Evolutionary conservation across 2,888 invertebrate species (phyloP).

Genomic region (Orthosia incerta): DNA sequence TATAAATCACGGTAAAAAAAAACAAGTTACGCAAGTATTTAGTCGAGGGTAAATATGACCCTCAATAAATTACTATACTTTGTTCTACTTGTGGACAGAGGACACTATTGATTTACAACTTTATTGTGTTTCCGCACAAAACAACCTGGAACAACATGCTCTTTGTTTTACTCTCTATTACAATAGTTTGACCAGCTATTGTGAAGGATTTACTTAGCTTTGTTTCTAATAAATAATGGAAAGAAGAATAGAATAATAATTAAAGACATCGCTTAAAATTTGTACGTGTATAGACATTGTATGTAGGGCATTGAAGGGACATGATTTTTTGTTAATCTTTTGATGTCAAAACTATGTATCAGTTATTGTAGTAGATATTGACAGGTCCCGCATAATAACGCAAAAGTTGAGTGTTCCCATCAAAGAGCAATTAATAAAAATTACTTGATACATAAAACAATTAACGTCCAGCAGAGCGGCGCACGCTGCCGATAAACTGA

Average conservation of each 20-base stretch:
- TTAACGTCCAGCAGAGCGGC: slow-evolving; percentile 86
- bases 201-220: slow-evolving; percentile 10
- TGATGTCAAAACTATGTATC: not conserved
- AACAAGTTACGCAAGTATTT: slow-evolving; percentile 31
- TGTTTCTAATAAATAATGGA: not conserved
- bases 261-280: not conserved
- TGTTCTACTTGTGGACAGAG: slow-evolving; percentile 59
- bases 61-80: slow-evolving; percentile 54
- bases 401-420: slow-evolving; percentile 76
- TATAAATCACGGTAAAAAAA: slow-evolving; percentile 57
- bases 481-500: slow-evolving; percentile 85
- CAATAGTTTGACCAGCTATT: slow-evolving; percentile 48
- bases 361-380: slow-evolving; percentile 8
- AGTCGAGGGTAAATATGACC: slow-evolving; percentile 31
- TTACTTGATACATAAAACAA: slow-evolving; percentile 88
- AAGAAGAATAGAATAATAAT: no score
- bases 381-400: slow-evolving; percentile 81
- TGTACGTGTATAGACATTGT: not conserved
- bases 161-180: slow-evolving; percentile 46
- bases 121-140: slow-evolving; percentile 54
- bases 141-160: slow-evolving; percentile 50
- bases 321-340: not conserved
- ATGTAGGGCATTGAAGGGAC: not conserved
- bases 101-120: slow-evolving; percentile 66
- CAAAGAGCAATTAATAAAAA: slow-evolving; percentile 89